Conservation (phyloP, 1,140 invertebrate species). For the Zaprionus lachaisei region DNA sequence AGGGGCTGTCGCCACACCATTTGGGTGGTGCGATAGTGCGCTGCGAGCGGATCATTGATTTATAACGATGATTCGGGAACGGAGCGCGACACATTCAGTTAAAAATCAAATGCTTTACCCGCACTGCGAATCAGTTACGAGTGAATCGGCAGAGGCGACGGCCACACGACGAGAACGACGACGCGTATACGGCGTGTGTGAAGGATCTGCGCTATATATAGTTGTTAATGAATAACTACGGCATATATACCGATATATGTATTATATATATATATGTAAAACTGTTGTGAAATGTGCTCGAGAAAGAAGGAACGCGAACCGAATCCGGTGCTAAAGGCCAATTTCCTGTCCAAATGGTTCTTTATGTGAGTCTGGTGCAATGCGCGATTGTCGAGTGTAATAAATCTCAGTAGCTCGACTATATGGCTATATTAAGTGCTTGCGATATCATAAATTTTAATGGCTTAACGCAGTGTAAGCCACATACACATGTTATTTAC, state of each 20-base stretch:
- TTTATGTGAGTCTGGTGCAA: conserved; percentile 73
- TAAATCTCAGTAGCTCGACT: conserved; percentile 26
- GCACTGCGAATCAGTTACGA: conserved; percentile 56
- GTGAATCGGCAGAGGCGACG: conserved; percentile 41
- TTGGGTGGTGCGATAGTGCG: conserved; percentile 53
- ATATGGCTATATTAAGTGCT: conserved; percentile 5
- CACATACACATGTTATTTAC: conserved; percentile 1
- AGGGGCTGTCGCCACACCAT: conserved; percentile 44
- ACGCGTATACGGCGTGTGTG: conserved; percentile 5
- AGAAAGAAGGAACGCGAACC: conserved; percentile 58
- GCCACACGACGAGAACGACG: conserved; percentile 18
- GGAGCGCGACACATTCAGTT: conserved; percentile 51
- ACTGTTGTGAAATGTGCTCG: conserved; percentile 48
- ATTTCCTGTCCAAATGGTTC: conserved; percentile 81
- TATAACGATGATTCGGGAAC: conserved; percentile 65
- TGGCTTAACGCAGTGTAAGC: neutral
- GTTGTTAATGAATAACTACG: conserved; percentile 3
- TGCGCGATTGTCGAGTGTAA: neutral
- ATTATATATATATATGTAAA: neutral
- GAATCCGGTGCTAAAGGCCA: conserved; percentile 79
- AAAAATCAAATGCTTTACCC: conserved; percentile 61
- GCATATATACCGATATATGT: neutral
- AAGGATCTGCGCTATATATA: conserved; percentile 51
- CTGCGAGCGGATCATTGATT: conserved; percentile 69
- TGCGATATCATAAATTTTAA: conserved; percentile 18